phyloP scores from a whole-genome alignment of 2,113 vertebrate genomes.

The Panurus biarmicus region DNA sequence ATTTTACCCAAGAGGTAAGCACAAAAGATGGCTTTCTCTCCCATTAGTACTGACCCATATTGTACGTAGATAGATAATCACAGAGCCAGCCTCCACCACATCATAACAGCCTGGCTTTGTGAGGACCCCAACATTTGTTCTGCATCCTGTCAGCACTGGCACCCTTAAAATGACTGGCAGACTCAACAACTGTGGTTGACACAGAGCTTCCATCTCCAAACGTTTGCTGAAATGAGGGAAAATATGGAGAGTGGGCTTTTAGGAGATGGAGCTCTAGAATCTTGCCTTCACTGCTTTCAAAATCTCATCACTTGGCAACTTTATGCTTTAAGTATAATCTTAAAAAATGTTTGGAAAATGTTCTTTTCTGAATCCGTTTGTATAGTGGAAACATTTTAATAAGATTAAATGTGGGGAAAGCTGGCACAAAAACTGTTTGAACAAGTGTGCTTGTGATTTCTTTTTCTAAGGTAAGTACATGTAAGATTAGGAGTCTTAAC shows the following conservation, averaged over 20 bases:
- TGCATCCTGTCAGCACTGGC: not conserved
- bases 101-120: not conserved
- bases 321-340: conserved; percentile 24
- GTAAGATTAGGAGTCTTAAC: conserved; percentile 36
- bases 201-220: not conserved
- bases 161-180: not conserved
- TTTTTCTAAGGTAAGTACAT: conserved; percentile 42
- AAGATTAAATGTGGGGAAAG: conserved; percentile 55
- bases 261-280: not conserved
- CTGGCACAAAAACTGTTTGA: conserved; percentile 61
- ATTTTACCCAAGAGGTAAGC: not conserved
- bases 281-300: not conserved
- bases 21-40: not conserved
- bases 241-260: not conserved
- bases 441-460: conserved; percentile 56
- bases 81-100: not conserved
- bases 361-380: conserved; percentile 55
- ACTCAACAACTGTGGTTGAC: not conserved
- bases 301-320: conserved; percentile 3
- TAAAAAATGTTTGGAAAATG: conserved; percentile 63
- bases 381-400: conserved; percentile 58
- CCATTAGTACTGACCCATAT: not conserved
- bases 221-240: not conserved
- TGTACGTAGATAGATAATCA: not conserved
- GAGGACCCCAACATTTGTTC: not conserved